phyloP scores from a whole-genome alignment of 2,888 invertebrate species.

The Elegia similella region DNA sequence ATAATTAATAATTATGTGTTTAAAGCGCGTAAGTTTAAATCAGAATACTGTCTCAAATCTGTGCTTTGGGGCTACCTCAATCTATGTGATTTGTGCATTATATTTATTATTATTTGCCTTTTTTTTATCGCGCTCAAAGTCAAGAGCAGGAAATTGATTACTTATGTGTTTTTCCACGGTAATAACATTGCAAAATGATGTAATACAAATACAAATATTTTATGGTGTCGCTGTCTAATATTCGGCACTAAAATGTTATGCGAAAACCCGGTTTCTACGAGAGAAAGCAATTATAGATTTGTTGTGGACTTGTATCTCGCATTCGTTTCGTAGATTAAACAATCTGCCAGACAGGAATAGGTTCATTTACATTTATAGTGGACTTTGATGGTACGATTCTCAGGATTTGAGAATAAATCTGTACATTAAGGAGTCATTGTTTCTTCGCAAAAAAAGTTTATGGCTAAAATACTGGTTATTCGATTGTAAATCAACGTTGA shows the following conservation, averaged over 20 bases:
- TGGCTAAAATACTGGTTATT: constrained; percentile 23
- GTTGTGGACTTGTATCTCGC: constrained; percentile 14
- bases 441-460: constrained; percentile 33
- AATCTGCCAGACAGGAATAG: constrained; percentile 34
- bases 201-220: no score
- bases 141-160: no score
- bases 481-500: constrained; percentile 18
- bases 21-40: no score
- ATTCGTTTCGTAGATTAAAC: constrained; percentile 15
- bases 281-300: constrained; percentile 22
- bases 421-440: constrained; percentile 40
- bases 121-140: no score
- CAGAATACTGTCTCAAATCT: no score
- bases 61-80: no score
- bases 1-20: no score
- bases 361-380: constrained; percentile 42
- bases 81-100: no score
- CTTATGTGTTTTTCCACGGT: no score
- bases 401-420: constrained; percentile 37
- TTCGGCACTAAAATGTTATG: background rate
- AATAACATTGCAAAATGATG: no score
- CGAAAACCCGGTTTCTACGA: constrained; percentile 1
- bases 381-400: constrained; percentile 29
- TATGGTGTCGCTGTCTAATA: background rate
- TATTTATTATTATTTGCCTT: no score